Evolutionary conservation across 2,797 vertebrate species (phyloP), one percentile per base, ranked within the genome.

Genomic region (Anguilla pacifica): DNA sequence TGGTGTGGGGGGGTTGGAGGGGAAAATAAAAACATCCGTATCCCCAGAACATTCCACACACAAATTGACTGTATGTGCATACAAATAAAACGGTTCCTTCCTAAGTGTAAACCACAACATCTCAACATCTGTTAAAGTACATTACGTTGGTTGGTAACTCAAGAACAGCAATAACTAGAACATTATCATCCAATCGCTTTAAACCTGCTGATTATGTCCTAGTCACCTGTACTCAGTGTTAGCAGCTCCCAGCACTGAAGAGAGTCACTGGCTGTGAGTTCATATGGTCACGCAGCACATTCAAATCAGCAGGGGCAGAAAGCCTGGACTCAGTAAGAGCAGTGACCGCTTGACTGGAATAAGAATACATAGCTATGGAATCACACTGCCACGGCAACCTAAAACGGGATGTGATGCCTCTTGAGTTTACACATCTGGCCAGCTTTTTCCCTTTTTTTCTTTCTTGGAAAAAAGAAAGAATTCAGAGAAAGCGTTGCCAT

Each of bases 121-220:
- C 82, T 67, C 7, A 67, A 67, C 64, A 35, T 64, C 88, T 89
- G 85, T 88, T 31, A 13, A 39, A 87, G 88, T 89, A 91, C 89
- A 91, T 87, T 90, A 39, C 61, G 77, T 39, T 70, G 85, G 85
- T 64, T 39, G 67, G 85, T 31, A 22, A 31, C 55, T 17, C 57
- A 83, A 49, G 70, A 84, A 85, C n/a, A 61, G 46, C 61, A 70
- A 43, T 74, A 85, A 83, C 43, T 53, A 70, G 17, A 70, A 35
- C 79, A 77, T 49, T 25, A 53, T 81, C 49, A 35, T 72, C 53
- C 67, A 86, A 88, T 85, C 51, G 61, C 43, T 43, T 81, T 87
- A 72, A 87, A 49, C 55, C 85, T 88, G 79, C 86, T 25, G 61
- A 85, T 39, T 83, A 70, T 70, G 61, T 85, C 84, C 74, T 53